Conservation (phyloP, 2,113 vertebrate species). For the Tachysurus fulvidraco region DNA sequence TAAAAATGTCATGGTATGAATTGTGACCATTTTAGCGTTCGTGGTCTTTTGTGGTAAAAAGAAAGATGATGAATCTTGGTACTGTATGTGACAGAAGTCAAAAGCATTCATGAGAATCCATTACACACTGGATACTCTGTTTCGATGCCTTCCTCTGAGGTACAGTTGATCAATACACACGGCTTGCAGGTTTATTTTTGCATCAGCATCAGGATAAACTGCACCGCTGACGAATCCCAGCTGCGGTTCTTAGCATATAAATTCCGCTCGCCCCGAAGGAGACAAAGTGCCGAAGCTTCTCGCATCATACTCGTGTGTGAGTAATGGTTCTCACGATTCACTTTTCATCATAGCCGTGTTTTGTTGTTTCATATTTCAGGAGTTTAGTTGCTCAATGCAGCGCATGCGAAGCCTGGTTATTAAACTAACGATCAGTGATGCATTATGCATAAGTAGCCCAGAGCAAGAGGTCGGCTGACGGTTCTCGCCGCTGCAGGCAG, state of each 20-base stretch:
- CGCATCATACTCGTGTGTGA: background rate
- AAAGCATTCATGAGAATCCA: background rate
- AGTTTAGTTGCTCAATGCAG: constrained; percentile 3
- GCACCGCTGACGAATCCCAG: background rate
- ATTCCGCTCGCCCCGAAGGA: background rate
- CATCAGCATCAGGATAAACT: background rate
- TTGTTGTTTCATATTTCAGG: background rate
- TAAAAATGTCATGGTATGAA: background rate
- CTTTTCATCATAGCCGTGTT: background rate
- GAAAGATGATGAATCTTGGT: background rate
- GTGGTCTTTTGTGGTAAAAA: background rate
- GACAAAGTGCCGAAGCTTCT: background rate
- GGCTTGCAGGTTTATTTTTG: background rate
- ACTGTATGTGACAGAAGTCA: background rate
- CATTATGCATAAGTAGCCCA: constrained; percentile 65
- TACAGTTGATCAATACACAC: background rate
- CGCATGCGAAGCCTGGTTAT: constrained; percentile 60
- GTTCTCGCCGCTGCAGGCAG: constrained; percentile 51
- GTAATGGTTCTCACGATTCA: background rate
- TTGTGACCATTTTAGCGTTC: background rate
- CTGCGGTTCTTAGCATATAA: background rate
- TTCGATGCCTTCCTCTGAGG: background rate
- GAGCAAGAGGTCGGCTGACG: constrained; percentile 59
- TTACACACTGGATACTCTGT: background rate
- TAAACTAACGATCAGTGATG: constrained; percentile 63